Evolutionary conservation across 2,797 vertebrate species (phyloP).

Genomic region (Melanogrammus aeglefinus): DNA sequence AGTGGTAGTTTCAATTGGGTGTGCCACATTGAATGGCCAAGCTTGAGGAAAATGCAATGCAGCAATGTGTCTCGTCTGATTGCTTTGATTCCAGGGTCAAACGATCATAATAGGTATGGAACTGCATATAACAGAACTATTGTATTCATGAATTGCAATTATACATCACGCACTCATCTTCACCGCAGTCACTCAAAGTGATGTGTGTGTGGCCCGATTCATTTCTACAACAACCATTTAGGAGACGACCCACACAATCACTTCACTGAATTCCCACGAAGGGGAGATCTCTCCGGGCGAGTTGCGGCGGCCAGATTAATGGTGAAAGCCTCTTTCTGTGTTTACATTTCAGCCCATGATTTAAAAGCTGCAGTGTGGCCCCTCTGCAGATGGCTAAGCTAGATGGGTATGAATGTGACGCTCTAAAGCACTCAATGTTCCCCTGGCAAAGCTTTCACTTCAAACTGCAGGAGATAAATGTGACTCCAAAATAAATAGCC

Average conservation of each 20-base stretch:
- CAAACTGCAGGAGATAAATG: not conserved
- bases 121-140: not conserved
- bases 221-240: too few relatives aligned
- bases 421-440: not conserved
- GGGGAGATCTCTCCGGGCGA: not conserved
- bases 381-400: slow-evolving; percentile 1
- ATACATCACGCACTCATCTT: too few relatives aligned
- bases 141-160: too few relatives aligned
- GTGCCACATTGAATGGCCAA: slow-evolving; percentile 15
- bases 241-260: not conserved
- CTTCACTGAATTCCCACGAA: not conserved
- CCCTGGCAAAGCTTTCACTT: not conserved
- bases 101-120: not conserved
- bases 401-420: not conserved
- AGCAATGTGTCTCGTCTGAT: not conserved
- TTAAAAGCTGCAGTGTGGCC: slow-evolving; percentile 18
- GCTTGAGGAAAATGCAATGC: slow-evolving; percentile 4
- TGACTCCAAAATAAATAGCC: not conserved
- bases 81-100: slow-evolving; percentile 8
- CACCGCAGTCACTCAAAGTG: too few relatives aligned
- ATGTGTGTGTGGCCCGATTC: too few relatives aligned
- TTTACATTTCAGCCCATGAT: not conserved
- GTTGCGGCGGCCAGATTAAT: slow-evolving; percentile 9
- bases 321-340: slow-evolving; percentile 28
- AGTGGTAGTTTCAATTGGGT: slow-evolving; percentile 34